Percentiles rank a stretch among this genome's conserved stretches.
phyloP scores from a whole-genome alignment of 2,888 invertebrate genomes.

The Cremastinae sp. region DNA sequence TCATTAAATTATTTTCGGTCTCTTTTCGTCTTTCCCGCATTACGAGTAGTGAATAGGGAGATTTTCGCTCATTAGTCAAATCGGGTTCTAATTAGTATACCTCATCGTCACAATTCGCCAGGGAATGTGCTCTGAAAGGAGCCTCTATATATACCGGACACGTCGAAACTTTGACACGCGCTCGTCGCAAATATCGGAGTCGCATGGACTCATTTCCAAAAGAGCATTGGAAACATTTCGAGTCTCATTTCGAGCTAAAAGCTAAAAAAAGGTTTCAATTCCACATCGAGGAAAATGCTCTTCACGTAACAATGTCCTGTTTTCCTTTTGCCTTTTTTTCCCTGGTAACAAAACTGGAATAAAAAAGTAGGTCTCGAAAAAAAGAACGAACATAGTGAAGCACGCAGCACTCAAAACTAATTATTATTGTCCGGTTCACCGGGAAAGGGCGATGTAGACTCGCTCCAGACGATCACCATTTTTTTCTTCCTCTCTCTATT shows the following conservation, averaged over 20 bases:
- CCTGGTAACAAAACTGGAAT: too few relatives aligned
- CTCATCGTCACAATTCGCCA: too few relatives aligned
- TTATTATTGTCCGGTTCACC: constrained; percentile 74
- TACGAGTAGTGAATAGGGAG: background rate
- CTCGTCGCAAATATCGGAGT: background rate
- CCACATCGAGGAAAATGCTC: too few relatives aligned
- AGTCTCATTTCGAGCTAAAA: too few relatives aligned
- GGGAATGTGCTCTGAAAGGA: too few relatives aligned
- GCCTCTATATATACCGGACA: too few relatives aligned
- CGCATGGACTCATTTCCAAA: too few relatives aligned
- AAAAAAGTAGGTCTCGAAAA: too few relatives aligned
- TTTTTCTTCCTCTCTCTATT: constrained; percentile 38
- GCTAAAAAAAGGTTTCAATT: too few relatives aligned
- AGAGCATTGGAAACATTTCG: too few relatives aligned
- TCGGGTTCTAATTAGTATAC: constrained; percentile 29
- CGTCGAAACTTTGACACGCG: constrained; percentile 26
- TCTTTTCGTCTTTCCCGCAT: constrained; percentile 8
- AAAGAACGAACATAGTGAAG: constrained; percentile 19
- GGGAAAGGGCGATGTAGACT: constrained; percentile 64
- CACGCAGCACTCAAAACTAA: constrained; percentile 76
- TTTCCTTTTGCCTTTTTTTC: constrained; percentile 63
- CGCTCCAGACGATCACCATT: constrained; percentile 47
- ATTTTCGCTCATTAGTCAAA: constrained; percentile 33
- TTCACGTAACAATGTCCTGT: too few relatives aligned
- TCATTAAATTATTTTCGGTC: background rate